Evolutionary conservation across 2,888 invertebrate genomes (phyloP).

Genomic region (Apotomis betuletana): DNA sequence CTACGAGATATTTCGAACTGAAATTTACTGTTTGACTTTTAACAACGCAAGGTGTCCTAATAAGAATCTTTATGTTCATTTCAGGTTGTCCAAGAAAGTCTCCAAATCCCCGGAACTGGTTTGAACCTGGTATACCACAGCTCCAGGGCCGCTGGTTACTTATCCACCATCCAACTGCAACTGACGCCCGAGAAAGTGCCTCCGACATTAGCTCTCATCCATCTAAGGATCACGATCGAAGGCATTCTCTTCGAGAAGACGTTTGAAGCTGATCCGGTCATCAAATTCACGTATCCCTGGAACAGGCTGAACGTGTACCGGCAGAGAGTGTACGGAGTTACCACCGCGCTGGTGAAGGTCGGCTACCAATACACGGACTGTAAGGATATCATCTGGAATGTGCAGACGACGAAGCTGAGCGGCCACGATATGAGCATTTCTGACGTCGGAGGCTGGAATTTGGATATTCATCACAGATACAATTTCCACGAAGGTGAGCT

Average conservation of each 20-base stretch:
- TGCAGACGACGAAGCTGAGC: constrained; percentile 96
- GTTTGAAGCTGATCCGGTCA: constrained; percentile 98
- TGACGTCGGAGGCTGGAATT: constrained; percentile 98
- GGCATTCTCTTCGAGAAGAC: constrained; percentile 96
- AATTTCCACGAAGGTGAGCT: constrained; percentile 96
- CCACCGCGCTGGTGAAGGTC: constrained; percentile 96
- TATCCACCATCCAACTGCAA: constrained; percentile 95
- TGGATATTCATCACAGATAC: constrained; percentile 98
- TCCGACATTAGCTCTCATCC: constrained; percentile 91
- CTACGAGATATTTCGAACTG: no score
- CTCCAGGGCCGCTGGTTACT: constrained; percentile 95
- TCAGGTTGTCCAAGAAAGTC: constrained; percentile 95
- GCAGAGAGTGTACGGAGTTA: constrained; percentile 98
- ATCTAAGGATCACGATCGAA: constrained; percentile 96
- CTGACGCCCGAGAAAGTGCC: constrained; percentile 94
- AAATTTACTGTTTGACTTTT: no score
- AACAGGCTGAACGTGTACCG: constrained; percentile 97
- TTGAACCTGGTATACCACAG: constrained; percentile 98
- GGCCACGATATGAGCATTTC: constrained; percentile 99
- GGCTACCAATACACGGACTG: constrained; percentile 98
- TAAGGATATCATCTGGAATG: constrained; percentile 97
- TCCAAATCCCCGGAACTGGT: constrained; percentile 96
- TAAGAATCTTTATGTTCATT: constrained; percentile 37
- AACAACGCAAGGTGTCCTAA: no score
- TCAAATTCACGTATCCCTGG: constrained; percentile 99